Conservation (phyloP, 2,113 vertebrate genomes). For the Sporophila hypoxantha region DNA sequence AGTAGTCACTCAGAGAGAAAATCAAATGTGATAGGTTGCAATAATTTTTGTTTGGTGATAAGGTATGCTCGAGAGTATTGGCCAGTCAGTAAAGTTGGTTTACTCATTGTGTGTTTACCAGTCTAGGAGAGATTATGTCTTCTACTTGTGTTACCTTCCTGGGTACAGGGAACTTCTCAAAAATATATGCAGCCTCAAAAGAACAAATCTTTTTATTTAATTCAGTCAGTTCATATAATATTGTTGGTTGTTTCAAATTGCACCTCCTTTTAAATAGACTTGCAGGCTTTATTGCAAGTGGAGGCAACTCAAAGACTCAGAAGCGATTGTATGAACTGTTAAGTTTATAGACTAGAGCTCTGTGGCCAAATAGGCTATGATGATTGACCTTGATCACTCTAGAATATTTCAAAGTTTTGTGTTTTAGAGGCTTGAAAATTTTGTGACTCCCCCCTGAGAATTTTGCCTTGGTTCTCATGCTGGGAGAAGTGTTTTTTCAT, state of each 20-base stretch:
- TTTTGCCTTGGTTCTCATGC: neutral
- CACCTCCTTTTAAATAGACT: neutral
- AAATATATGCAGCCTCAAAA: neutral
- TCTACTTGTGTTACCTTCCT: neutral
- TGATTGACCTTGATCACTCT: neutral
- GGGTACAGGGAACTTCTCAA: neutral
- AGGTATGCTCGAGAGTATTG: neutral
- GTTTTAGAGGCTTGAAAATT: neutral
- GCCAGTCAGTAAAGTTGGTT: neutral
- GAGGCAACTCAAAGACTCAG: neutral
- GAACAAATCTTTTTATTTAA: neutral
- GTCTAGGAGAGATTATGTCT: neutral
- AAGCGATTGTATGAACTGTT: neutral
- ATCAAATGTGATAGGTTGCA: neutral
- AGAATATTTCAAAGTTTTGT: neutral
- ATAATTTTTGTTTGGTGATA: neutral
- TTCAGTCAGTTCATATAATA: neutral
- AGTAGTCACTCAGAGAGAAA: neutral
- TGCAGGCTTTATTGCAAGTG: neutral
- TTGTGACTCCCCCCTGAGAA: neutral
- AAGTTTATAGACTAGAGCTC: neutral
- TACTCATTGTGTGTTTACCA: neutral
- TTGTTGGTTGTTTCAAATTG: neutral
- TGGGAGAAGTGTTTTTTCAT: neutral
- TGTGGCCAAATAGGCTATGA: neutral